Evolutionary conservation across 2,888 invertebrate genomes (phyloP).

Genomic region (Harpalus rufipes): DNA sequence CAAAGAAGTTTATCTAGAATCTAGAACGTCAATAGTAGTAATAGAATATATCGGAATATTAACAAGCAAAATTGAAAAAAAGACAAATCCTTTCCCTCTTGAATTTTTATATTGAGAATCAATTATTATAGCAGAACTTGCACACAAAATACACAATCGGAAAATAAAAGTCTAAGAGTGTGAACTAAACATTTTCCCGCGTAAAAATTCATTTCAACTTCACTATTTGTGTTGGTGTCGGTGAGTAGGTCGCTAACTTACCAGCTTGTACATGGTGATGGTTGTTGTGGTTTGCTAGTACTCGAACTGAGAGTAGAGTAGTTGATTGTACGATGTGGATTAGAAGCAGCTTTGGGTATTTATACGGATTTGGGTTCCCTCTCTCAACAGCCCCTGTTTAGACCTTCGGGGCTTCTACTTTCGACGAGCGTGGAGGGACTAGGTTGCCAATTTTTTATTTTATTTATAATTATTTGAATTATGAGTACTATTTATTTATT

Average conservation of each 20-base stretch:
- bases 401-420: slow-evolving; percentile 62
- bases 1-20: too few species aligned
- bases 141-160: too few species aligned
- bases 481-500: slow-evolving; percentile 19
- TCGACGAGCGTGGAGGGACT: slow-evolving; percentile 51
- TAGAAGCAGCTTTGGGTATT: slow-evolving; percentile 45
- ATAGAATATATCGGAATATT: too few species aligned
- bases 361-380: slow-evolving; percentile 61
- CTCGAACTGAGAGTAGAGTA: slow-evolving; percentile 59
- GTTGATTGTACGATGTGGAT: slow-evolving; percentile 61
- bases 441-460: slow-evolving; percentile 18
- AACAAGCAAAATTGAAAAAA: too few species aligned
- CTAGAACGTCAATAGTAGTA: too few species aligned
- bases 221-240: not conserved
- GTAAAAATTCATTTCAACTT: not conserved
- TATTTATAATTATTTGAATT: slow-evolving; percentile 34
- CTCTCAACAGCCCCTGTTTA: slow-evolving; percentile 60
- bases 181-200: too few species aligned
- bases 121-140: too few species aligned
- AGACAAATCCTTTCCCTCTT: too few species aligned
- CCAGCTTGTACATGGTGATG: slow-evolving; percentile 66
- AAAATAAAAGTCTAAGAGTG: too few species aligned
- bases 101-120: too few species aligned
- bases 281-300: slow-evolving; percentile 57
- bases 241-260: slow-evolving; percentile 48